Evolutionary conservation across 2,797 vertebrate genomes (phyloP), one percentile per base, ranked within the genome.

Genomic region (Periparus ater): DNA sequence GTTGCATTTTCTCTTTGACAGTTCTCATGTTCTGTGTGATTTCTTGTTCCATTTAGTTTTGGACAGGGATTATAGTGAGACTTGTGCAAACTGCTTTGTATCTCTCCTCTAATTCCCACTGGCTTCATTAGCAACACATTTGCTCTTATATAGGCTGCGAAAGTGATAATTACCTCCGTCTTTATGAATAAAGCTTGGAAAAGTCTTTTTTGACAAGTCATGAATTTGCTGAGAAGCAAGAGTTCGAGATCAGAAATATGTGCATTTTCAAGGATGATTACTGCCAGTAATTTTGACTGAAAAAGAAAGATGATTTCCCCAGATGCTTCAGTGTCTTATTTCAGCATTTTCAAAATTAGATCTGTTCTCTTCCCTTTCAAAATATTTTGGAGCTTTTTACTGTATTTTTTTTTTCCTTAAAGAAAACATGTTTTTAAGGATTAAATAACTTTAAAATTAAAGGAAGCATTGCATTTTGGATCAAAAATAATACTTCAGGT

Each of bases 221-320:
- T 82, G 80, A 94, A 93, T 95, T 86, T 95, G 71, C 88, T 95
- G 85, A 93, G 90, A 88, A 91, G 85, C 72, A 54, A 44, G 71
- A 89, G 55, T 84, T 94, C 81, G 32, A 32, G 53, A 91, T 91
- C 76, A 86, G 80, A 96, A 91, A 30, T 72, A 90, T 85, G 85
- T 95, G 85, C 85, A 89, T 96, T 95, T 95, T 94, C 60, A 90
- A 79, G 71, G 67, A 70, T 91, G 74, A 81, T 95, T 95, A 88
- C 87, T 94, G 55, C 80, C n/a, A 76, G 74, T 76, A 86, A 78
- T 94, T 96, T 86, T 94, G 90, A 85, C 83, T 95, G 91, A 93
- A 95, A 81, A 93, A 88, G 70, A 88, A 89, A 84, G 55, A 90
- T 93, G 29, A 90, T 94, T 94, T 96, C 95, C 83, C 90, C 91